These are phyloP conservation scores for Hyperopisus bebe DNA, from an alignment of 2,113 vertebrate genomes.

Conservation along the genomic window DNA sequence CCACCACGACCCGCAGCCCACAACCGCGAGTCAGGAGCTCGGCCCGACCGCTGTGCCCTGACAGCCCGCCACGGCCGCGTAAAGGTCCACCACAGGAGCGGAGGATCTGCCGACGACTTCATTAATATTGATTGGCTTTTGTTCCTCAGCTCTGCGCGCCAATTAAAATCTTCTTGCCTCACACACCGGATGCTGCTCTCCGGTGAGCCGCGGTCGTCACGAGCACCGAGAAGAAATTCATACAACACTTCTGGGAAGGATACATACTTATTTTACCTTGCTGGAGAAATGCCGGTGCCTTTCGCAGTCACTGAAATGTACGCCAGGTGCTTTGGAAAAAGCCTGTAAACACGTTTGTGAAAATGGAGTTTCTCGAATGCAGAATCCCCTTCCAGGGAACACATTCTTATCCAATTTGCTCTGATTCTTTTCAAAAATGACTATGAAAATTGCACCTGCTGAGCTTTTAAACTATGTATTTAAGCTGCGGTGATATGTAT, in stretches of 20 bases:
- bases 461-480: not conserved
- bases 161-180: constrained; percentile 49
- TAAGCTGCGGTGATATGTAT: not conserved
- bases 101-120: constrained; percentile 37
- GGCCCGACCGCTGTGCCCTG: constrained; percentile 65
- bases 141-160: constrained; percentile 36
- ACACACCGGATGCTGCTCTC: not conserved
- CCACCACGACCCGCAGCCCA: constrained; percentile 55
- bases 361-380: not conserved
- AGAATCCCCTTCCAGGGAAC: not conserved
- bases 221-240: constrained; percentile 3
- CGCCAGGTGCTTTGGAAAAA: not conserved
- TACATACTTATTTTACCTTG: constrained; percentile 27
- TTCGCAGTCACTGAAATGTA: not conserved
- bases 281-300: not conserved
- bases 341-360: not conserved
- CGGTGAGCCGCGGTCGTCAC: not conserved
- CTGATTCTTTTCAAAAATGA: not conserved
- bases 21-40: constrained; percentile 36
- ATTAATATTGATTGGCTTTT: constrained; percentile 49
- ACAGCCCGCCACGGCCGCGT: constrained; percentile 71
- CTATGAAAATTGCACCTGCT: not conserved
- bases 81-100: constrained; percentile 69
- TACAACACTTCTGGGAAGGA: constrained; percentile 25
- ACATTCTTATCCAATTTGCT: not conserved